phyloP scores from a whole-genome alignment of 1,140 invertebrate species.

The Pentalonia nigronervosa region DNA sequence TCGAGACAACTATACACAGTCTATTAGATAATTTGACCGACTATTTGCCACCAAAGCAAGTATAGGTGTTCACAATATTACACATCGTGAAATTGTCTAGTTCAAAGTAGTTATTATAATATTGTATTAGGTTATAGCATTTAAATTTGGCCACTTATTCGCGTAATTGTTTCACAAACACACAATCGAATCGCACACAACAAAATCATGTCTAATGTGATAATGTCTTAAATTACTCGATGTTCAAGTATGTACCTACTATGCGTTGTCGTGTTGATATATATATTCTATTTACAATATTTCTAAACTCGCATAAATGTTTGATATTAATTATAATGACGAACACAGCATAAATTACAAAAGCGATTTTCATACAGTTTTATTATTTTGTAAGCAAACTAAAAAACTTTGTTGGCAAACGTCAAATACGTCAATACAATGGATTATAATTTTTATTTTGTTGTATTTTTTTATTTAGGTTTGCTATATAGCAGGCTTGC shows the following conservation, averaged over 20 bases:
- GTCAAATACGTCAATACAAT: background rate
- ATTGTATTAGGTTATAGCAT: background rate
- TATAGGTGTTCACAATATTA: background rate
- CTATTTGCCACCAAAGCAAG: background rate
- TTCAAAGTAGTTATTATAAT: background rate
- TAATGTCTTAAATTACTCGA: background rate
- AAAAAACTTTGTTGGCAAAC: background rate
- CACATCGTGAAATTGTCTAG: background rate
- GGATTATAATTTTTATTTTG: no score
- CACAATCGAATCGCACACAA: background rate
- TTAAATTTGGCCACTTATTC: background rate
- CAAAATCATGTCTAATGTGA: background rate
- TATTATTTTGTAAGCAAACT: background rate
- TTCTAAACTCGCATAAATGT: background rate
- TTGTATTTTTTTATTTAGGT: no score
- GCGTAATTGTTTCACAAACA: background rate
- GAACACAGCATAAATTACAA: background rate
- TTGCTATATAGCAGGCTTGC: no score
- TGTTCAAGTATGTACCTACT: background rate
- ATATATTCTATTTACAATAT: background rate
- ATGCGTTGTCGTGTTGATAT: background rate
- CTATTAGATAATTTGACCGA: background rate
- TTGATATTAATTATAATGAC: background rate
- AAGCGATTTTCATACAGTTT: background rate
- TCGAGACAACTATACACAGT: background rate